Percentiles rank a stretch among this genome's conserved stretches.
Evolutionary conservation across 1,140 invertebrate genomes (phyloP).

Genomic region (Arion vulgaris): DNA sequence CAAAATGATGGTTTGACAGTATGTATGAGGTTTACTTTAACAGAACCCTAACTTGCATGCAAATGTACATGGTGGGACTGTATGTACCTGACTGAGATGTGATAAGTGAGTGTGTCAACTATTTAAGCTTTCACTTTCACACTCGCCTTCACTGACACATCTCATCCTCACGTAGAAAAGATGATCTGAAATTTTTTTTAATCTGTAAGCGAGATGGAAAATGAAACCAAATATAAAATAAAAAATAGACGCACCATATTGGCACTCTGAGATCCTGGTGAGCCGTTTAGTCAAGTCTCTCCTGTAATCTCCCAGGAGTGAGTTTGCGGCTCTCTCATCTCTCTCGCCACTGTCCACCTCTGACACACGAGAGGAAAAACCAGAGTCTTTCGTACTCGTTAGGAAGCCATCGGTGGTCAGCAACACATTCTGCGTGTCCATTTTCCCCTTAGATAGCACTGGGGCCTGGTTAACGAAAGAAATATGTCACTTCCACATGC

Average conservation of each 20-base stretch:
- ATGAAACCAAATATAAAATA: neutral
- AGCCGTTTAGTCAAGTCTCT: constrained; percentile 23
- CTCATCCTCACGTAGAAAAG: neutral
- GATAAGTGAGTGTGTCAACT: no score
- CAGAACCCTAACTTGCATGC: no score
- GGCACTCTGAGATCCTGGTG: constrained; percentile 37
- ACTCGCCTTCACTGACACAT: no score
- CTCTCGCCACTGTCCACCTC: constrained; percentile 23
- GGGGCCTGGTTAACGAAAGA: constrained; percentile 34
- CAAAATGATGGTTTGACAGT: no score
- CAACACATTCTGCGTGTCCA: neutral
- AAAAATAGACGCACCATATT: constrained; percentile 36
- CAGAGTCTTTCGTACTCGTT: constrained; percentile 26
- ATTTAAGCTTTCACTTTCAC: no score
- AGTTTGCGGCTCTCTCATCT: constrained; percentile 10
- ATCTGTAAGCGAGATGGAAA: neutral
- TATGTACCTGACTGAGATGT: no score
- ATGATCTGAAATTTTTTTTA: neutral
- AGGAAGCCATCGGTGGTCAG: constrained; percentile 13
- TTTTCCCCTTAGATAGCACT: constrained; percentile 25
- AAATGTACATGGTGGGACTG: no score
- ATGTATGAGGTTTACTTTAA: no score
- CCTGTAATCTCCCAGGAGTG: neutral
- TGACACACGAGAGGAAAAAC: constrained; percentile 36
- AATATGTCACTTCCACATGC: constrained; percentile 35